Conservation (phyloP, 2,797 vertebrate species). For the Orestias chungarensis region DNA sequence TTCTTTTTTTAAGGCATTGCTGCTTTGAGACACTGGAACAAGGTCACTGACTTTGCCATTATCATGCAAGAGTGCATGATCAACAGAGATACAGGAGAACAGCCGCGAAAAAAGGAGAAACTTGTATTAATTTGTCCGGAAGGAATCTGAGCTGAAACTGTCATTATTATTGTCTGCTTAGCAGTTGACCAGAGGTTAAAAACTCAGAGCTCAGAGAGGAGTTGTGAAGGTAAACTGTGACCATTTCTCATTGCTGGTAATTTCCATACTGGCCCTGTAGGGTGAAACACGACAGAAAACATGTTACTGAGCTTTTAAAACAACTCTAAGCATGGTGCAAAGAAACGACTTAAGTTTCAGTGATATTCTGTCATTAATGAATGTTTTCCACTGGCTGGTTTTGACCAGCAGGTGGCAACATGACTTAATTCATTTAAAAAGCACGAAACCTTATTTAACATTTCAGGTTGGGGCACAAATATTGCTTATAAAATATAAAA, state of each 20-base stretch:
- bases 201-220: slow-evolving; percentile 77
- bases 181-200: slow-evolving; percentile 72
- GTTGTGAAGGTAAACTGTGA: slow-evolving; percentile 74
- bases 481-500: slow-evolving; percentile 42
- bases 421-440: slow-evolving; percentile 66
- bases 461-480: slow-evolving; percentile 56
- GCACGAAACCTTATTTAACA: slow-evolving; percentile 44
- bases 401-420: slow-evolving; percentile 83
- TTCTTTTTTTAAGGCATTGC: slow-evolving; percentile 77
- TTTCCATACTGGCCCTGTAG: slow-evolving; percentile 96
- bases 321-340: slow-evolving; percentile 49
- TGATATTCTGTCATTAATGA: slow-evolving; percentile 57
- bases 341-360: slow-evolving; percentile 58
- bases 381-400: slow-evolving; percentile 62
- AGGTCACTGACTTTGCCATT: slow-evolving; percentile 50
- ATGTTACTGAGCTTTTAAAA: slow-evolving; percentile 54
- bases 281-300: slow-evolving; percentile 63
- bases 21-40: slow-evolving; percentile 74
- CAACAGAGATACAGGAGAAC: slow-evolving; percentile 36
- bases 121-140: slow-evolving; percentile 58
- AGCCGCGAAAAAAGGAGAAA: slow-evolving; percentile 44
- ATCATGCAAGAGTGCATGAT: slow-evolving; percentile 45
- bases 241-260: slow-evolving; percentile 94
- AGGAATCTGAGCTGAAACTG: slow-evolving; percentile 77
- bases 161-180: slow-evolving; percentile 73